A percentile compares a stretch with the other conserved stretches of the same genome.
These are phyloP conservation scores for Cyprinella venusta DNA, from an alignment of 2,797 vertebrate species.

Conservation along the genomic window DNA sequence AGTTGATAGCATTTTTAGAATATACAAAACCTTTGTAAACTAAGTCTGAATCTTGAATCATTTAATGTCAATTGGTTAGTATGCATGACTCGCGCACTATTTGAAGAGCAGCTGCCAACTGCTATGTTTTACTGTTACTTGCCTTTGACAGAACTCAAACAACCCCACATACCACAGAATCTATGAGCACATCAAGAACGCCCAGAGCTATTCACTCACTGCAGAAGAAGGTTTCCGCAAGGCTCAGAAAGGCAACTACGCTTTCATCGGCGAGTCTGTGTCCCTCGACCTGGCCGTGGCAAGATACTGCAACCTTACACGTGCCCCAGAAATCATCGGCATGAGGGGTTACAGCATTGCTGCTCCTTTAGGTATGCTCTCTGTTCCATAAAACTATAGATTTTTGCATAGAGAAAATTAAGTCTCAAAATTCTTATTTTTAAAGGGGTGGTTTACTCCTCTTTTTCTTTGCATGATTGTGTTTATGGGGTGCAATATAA, in stretches of 20 bases:
- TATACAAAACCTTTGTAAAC: not conserved
- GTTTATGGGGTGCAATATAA: too few relatives aligned
- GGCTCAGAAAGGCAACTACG: constrained; percentile 81
- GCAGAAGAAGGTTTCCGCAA: constrained; percentile 80
- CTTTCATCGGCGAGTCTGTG: constrained; percentile 87
- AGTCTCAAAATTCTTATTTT: not conserved
- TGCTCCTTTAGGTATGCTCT: constrained; percentile 72
- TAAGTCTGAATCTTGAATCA: not conserved
- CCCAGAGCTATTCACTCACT: constrained; percentile 74
- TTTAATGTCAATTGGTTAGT: not conserved
- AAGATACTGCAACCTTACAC: constrained; percentile 80
- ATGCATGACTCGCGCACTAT: not conserved
- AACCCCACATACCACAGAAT: constrained; percentile 78
- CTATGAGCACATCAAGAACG: constrained; percentile 86
- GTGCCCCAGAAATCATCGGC: constrained; percentile 77
- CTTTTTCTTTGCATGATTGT: too few relatives aligned
- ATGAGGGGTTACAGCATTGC: constrained; percentile 85
- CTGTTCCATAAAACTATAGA: not conserved
- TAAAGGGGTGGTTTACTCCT: too few relatives aligned
- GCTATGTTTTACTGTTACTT: not conserved
- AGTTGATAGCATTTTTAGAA: not conserved
- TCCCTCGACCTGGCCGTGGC: constrained; percentile 83
- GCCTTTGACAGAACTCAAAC: constrained; percentile 78
- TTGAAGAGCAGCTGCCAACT: not conserved
- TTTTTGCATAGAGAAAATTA: not conserved